Evolutionary conservation across 1,140 invertebrate genomes (phyloP).

Genomic region (Laupala kohalensis): DNA sequence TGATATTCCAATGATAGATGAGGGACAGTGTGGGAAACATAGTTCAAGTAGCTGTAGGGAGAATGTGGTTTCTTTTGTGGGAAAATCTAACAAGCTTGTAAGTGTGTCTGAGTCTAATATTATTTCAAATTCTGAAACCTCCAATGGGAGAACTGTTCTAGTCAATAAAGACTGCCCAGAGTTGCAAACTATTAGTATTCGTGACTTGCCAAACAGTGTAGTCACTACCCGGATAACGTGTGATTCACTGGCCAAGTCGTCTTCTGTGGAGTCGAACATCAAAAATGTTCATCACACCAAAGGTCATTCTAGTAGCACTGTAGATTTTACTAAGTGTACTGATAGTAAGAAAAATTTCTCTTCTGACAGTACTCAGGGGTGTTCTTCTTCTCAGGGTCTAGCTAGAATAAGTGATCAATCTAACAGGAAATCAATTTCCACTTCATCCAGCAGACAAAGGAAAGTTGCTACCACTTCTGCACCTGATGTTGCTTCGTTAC

Average conservation of each 20-base stretch:
- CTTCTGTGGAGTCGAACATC: background rate
- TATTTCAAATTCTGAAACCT: background rate
- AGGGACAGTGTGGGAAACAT: background rate
- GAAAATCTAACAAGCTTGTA: background rate
- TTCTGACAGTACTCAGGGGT: no score
- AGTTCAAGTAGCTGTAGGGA: background rate
- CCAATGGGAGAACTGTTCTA: background rate
- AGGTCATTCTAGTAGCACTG: background rate
- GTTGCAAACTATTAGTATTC: no score
- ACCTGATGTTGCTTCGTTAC: constrained; percentile 4
- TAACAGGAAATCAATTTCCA: background rate
- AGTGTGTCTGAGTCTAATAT: background rate
- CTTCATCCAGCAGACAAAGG: constrained; percentile 4
- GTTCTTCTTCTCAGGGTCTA: no score
- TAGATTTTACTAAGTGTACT: background rate
- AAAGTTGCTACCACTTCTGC: constrained; percentile 6
- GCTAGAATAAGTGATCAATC: no score
- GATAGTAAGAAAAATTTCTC: no score
- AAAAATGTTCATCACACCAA: no score
- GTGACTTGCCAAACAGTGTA: no score
- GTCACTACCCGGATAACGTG: no score
- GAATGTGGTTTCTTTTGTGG: background rate
- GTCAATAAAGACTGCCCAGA: background rate
- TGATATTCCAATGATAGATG: no score
- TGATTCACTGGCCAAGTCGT: background rate